Evolutionary conservation across 2,888 invertebrate genomes (phyloP).

Genomic region (Erebia palarica): DNA sequence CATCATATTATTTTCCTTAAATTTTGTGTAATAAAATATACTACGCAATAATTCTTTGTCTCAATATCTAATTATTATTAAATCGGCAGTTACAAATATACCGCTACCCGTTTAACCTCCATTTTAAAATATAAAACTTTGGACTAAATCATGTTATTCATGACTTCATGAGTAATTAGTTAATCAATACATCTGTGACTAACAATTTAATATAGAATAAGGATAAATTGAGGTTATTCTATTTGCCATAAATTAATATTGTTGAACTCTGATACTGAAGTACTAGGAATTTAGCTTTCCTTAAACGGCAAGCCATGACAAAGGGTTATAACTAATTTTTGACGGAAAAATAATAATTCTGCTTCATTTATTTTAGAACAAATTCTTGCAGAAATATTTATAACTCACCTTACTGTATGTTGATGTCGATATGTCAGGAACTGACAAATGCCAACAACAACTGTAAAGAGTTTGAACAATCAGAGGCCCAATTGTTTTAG

Average conservation of each 20-base stretch:
- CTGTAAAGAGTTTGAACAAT: too few species aligned
- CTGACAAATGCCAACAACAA: too few species aligned
- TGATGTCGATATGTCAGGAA: too few species aligned
- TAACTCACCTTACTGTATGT: too few species aligned
- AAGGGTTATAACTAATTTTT: neutral
- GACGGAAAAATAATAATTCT: neutral
- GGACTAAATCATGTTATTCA: neutral
- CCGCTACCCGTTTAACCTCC: neutral
- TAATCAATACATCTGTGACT: conserved; percentile 14
- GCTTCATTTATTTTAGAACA: too few species aligned
- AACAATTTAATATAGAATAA: conserved; percentile 1
- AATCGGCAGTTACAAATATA: neutral
- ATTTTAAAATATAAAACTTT: neutral
- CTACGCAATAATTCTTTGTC: neutral
- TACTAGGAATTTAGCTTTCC: neutral
- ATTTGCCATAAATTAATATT: conserved; percentile 11
- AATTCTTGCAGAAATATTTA: too few species aligned
- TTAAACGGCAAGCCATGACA: neutral
- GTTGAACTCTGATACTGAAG: neutral
- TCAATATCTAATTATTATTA: neutral
- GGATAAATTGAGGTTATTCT: conserved; percentile 4
- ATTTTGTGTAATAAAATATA: too few species aligned
- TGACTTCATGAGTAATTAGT: conserved; percentile 11
- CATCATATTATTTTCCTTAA: neutral
- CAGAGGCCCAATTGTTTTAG: too few species aligned